A percentile compares a stretch with the other conserved stretches of the same genome.
Conservation (phyloP, 35 echinoderm and acorn worm genomes). For the Stichopus chloronotus region DNA sequence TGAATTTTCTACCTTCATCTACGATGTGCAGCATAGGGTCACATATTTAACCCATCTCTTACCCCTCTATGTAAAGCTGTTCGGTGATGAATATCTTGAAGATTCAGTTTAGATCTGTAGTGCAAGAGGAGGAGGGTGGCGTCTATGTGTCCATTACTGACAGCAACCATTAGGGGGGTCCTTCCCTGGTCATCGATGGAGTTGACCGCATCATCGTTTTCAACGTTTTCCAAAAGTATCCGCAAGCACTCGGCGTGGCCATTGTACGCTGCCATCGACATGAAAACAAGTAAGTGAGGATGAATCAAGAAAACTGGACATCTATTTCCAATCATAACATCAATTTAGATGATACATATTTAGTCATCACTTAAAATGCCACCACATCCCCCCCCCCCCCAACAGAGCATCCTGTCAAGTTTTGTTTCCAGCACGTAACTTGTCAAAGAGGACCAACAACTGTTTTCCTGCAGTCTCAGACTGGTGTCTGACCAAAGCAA, state of each 20-base stretch:
- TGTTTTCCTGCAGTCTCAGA: too few species aligned
- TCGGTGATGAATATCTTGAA: constrained; percentile 85
- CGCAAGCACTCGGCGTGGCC: constrained; percentile 93
- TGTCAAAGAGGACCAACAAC: too few species aligned
- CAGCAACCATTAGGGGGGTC: constrained; percentile 94
- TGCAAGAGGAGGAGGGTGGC: constrained; percentile 85
- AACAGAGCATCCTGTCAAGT: too few species aligned
- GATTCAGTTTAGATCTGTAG: constrained; percentile 78
- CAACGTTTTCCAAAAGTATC: constrained; percentile 92
- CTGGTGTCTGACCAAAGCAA: too few species aligned
- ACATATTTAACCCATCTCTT: constrained; percentile 4
- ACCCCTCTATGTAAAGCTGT: constrained; percentile 94
- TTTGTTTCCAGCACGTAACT: too few species aligned
- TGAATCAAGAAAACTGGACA: too few species aligned
- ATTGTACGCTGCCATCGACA: constrained; percentile 81
- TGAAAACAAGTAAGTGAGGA: background rate
- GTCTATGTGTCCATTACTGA: constrained; percentile 97
- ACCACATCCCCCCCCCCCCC: too few species aligned
- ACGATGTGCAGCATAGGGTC: too few species aligned
- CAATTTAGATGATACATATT: too few species aligned
- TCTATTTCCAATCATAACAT: too few species aligned
- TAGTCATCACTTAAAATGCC: too few species aligned
- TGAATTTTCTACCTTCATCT: too few species aligned
- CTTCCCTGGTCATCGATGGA: constrained; percentile 85
- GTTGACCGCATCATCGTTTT: constrained; percentile 83